A percentile compares a stretch with the other conserved stretches of the same genome.
Conservation (phyloP, 2,888 invertebrate species). For the Lamproptera curius region DNA sequence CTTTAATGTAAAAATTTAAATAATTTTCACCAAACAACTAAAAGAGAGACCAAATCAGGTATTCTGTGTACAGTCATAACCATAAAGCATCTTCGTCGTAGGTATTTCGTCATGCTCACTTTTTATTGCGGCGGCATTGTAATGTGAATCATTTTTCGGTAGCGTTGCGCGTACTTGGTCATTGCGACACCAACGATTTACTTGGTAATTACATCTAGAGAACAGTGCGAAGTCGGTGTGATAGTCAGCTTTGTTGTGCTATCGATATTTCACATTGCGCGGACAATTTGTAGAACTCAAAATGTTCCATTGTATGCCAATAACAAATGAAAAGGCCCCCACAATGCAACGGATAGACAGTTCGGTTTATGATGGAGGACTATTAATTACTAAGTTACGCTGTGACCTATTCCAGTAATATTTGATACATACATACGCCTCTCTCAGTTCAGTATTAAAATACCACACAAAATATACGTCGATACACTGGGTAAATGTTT, state of each 20-base stretch:
- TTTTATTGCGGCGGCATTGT: constrained; percentile 22
- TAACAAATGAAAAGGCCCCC: constrained; percentile 56
- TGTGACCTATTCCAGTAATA: too few species aligned
- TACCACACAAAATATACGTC: too few species aligned
- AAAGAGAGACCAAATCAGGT: too few species aligned
- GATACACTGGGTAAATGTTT: too few species aligned
- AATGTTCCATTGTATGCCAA: constrained; percentile 65
- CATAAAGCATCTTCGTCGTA: background rate
- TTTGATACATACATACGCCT: too few species aligned
- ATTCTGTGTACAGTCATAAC: too few species aligned
- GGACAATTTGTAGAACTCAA: constrained; percentile 58
- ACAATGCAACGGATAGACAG: constrained; percentile 58
- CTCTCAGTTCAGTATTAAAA: too few species aligned
- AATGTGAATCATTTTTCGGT: constrained; percentile 24
- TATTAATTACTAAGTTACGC: constrained; percentile 48
- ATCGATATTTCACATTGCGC: constrained; percentile 48
- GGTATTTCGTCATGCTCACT: constrained; percentile 6
- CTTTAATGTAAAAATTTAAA: too few species aligned
- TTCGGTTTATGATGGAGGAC: constrained; percentile 46
- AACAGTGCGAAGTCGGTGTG: constrained; percentile 8
- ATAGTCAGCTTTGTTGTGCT: constrained; percentile 18
- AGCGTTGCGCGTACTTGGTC: constrained; percentile 18
- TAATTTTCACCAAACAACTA: too few species aligned
- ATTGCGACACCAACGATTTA: constrained; percentile 19
- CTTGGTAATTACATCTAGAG: constrained; percentile 10